Percentiles rank a stretch among this genome's conserved stretches.
Evolutionary conservation across 2,888 invertebrate species (phyloP).

Genomic region (Molanna angustata): DNA sequence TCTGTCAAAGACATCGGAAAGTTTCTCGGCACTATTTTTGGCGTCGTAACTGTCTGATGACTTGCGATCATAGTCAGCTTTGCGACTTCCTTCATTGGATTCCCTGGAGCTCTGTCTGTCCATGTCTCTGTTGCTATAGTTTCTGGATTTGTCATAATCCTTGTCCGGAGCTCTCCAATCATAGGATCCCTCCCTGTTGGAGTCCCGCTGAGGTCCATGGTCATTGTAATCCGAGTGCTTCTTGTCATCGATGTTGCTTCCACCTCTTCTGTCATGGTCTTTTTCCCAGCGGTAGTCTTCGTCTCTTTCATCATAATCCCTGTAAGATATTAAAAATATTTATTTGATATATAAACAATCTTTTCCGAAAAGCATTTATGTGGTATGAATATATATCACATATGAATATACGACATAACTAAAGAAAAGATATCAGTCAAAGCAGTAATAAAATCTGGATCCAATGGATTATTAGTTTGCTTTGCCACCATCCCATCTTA

Average conservation of each 20-base stretch:
- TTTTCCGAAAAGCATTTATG: too few species aligned
- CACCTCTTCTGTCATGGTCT: slow-evolving; percentile 29
- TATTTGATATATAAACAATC: too few species aligned
- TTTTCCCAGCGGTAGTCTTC: slow-evolving; percentile 30
- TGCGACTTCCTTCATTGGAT: slow-evolving; percentile 50
- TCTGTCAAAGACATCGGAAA: slow-evolving; percentile 52
- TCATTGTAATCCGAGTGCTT: slow-evolving; percentile 28
- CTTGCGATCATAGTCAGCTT: slow-evolving; percentile 52
- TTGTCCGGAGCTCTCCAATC: slow-evolving; percentile 32
- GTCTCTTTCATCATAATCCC: slow-evolving; percentile 30
- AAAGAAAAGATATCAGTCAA: too few species aligned
- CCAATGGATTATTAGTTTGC: too few species aligned
- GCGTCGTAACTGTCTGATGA: slow-evolving; percentile 42
- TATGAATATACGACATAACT: too few species aligned
- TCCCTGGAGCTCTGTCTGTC: slow-evolving; percentile 53
- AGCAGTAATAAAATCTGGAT: too few species aligned
- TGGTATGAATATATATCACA: too few species aligned
- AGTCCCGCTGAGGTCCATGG: slow-evolving; percentile 24
- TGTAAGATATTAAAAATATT: too few species aligned
- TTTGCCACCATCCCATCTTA: too few species aligned
- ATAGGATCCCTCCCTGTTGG: slow-evolving; percentile 29
- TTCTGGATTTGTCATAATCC: slow-evolving; percentile 18
- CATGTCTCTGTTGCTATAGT: slow-evolving; percentile 17
- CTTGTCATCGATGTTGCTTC: slow-evolving; percentile 31
- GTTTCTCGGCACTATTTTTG: slow-evolving; percentile 50